Evolutionary conservation across 2,888 invertebrate species (phyloP).

Genomic region (Philaethria dido): DNA sequence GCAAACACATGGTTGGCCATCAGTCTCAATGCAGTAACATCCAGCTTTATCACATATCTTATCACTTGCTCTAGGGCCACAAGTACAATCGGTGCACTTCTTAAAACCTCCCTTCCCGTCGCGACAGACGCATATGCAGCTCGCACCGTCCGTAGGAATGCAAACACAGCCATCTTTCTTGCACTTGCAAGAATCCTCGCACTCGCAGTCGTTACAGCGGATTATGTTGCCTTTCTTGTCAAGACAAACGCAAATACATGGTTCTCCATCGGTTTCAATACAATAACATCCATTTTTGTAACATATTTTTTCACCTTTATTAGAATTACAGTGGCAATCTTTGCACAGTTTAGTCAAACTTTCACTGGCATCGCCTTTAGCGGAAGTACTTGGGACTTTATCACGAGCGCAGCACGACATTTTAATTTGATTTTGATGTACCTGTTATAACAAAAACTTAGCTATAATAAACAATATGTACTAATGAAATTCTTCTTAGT

Average conservation of each 20-base stretch:
- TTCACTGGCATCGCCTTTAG: neutral
- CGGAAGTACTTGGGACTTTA: neutral
- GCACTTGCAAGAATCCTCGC: slow-evolving; percentile 12
- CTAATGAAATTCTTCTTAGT: no score
- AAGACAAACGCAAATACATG: slow-evolving; percentile 8
- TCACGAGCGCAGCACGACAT: neutral
- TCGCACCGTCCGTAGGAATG: neutral
- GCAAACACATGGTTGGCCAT: neutral
- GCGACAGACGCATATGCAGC: neutral
- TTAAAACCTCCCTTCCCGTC: slow-evolving; percentile 11
- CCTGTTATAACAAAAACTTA: neutral
- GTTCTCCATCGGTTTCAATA: neutral
- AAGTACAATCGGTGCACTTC: neutral
- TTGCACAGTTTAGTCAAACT: neutral
- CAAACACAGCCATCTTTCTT: slow-evolving; percentile 13
- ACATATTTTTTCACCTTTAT: neutral
- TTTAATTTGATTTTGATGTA: neutral
- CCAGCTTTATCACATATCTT: no score
- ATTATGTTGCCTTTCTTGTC: slow-evolving; percentile 4
- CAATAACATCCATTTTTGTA: neutral
- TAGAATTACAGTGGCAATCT: neutral
- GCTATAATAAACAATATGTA: no score
- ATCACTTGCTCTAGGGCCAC: no score
- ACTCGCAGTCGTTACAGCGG: neutral
- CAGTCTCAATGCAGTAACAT: neutral